Conservation (phyloP, 1,140 invertebrate genomes). For the Eumaeus atala region DNA sequence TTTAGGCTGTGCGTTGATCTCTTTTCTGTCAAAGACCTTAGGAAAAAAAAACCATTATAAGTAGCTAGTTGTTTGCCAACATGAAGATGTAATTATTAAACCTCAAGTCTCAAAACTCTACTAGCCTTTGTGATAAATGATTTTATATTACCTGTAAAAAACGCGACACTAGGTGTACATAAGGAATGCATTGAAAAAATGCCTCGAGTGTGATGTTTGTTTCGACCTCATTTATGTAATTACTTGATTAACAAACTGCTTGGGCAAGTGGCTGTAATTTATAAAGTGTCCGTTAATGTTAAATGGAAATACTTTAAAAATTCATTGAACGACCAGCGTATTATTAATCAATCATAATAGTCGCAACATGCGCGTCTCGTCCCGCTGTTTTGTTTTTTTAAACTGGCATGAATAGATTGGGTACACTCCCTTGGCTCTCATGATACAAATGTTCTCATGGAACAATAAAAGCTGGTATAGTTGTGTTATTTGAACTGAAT, state of each 20-base stretch:
- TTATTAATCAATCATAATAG: slow-evolving; percentile 1
- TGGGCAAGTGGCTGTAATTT: slow-evolving; percentile 4
- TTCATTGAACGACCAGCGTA: slow-evolving; percentile 6
- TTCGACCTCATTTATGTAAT: slow-evolving; percentile 10
- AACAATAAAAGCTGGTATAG: slow-evolving; percentile 26
- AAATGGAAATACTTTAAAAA: slow-evolving; percentile 11
- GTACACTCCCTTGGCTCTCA: slow-evolving; percentile 26
- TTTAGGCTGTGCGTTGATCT: no score
- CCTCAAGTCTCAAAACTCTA: no score
- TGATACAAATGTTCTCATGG: slow-evolving; percentile 27
- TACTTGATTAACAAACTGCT: slow-evolving; percentile 8
- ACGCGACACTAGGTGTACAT: no score
- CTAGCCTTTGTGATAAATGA: no score
- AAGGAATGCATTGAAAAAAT: not conserved
- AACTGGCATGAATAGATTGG: slow-evolving; percentile 21
- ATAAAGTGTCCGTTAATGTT: slow-evolving; percentile 10
- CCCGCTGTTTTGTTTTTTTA: slow-evolving; percentile 16
- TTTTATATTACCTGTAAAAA: no score
- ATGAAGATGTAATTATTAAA: no score
- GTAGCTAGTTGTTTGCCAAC: no score
- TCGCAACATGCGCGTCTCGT: slow-evolving; percentile 7
- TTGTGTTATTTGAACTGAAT: slow-evolving; percentile 23
- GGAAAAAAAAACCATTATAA: no score
- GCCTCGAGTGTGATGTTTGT: not conserved
- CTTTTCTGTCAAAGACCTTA: no score